A percentile compares a stretch with the other conserved stretches of the same genome.
These are phyloP conservation scores for Myoxocephalus aenaeus DNA, from an alignment of 2,797 vertebrate species.

Conservation along the genomic window DNA sequence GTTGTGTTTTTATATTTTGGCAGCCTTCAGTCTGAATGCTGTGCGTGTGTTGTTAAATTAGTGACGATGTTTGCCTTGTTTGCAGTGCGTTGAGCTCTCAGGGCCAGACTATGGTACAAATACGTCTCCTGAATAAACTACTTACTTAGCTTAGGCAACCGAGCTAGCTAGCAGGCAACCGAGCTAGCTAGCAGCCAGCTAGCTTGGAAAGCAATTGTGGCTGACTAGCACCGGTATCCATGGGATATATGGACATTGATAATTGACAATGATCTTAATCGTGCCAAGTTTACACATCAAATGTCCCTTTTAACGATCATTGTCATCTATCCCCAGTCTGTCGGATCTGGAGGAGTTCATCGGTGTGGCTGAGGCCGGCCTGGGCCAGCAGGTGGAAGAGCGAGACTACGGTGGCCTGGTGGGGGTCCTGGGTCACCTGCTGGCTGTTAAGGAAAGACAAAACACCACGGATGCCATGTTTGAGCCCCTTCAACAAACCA, in stretches of 20 bases:
- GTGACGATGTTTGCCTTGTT: too few species aligned
- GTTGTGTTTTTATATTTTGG: too few species aligned
- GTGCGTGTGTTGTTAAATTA: background rate
- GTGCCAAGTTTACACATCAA: background rate
- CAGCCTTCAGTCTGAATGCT: too few species aligned
- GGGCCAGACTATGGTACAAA: background rate
- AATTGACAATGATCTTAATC: background rate
- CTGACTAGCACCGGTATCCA: too few species aligned
- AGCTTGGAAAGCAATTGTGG: background rate
- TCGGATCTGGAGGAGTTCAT: conserved; percentile 90
- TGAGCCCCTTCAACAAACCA: conserved; percentile 92
- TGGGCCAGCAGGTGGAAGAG: conserved; percentile 85
- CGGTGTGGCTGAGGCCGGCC: conserved; percentile 76
- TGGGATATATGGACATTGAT: background rate
- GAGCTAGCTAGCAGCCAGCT: too few species aligned
- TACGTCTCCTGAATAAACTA: background rate
- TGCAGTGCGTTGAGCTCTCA: too few species aligned
- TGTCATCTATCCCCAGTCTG: conserved; percentile 82
- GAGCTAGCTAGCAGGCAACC: too few species aligned
- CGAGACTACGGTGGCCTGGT: conserved; percentile 89
- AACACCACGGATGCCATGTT: conserved; percentile 90
- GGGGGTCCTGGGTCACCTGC: conserved; percentile 90
- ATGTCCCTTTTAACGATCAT: background rate
- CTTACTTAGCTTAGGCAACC: too few species aligned
- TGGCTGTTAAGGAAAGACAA: conserved; percentile 91